phyloP scores from a whole-genome alignment of 2,888 invertebrate species.

The Oligia strigilis region DNA sequence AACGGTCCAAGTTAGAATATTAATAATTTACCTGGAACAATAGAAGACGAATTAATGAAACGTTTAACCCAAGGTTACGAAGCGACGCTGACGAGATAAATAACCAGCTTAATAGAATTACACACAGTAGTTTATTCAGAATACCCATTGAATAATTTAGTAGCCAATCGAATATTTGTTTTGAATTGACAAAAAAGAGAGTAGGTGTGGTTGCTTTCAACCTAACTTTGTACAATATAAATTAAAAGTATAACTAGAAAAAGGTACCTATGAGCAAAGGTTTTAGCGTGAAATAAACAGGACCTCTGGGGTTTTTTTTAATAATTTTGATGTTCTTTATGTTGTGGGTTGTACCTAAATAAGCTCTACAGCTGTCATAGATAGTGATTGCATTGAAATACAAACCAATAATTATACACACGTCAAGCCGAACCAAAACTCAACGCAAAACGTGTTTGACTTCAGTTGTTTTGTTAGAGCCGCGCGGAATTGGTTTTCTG shows the following conservation, averaged over 20 bases:
- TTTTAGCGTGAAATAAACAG: background rate
- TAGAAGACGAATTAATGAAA: conserved; percentile 63
- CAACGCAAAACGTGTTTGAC: background rate
- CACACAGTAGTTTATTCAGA: background rate
- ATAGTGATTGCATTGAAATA: background rate
- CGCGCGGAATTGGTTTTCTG: conserved; percentile 21
- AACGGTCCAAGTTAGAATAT: conserved; percentile 49
- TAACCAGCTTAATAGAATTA: conserved; percentile 50
- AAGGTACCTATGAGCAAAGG: background rate
- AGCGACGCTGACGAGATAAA: conserved; percentile 46
- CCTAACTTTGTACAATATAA: background rate
- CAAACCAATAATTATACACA: background rate
- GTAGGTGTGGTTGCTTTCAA: background rate
- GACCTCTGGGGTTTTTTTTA: background rate
- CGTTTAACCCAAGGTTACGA: conserved; percentile 62
- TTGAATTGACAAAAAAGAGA: background rate
- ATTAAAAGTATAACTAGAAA: background rate
- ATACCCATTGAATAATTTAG: background rate
- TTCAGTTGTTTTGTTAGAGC: background rate
- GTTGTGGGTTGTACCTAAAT: background rate
- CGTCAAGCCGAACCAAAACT: background rate
- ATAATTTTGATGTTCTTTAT: background rate
- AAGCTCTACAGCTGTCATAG: background rate
- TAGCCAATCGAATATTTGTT: background rate
- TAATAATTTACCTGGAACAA: conserved; percentile 66